Conservation (phyloP, 2,113 vertebrate species). For the Sisor rabdophorus region DNA sequence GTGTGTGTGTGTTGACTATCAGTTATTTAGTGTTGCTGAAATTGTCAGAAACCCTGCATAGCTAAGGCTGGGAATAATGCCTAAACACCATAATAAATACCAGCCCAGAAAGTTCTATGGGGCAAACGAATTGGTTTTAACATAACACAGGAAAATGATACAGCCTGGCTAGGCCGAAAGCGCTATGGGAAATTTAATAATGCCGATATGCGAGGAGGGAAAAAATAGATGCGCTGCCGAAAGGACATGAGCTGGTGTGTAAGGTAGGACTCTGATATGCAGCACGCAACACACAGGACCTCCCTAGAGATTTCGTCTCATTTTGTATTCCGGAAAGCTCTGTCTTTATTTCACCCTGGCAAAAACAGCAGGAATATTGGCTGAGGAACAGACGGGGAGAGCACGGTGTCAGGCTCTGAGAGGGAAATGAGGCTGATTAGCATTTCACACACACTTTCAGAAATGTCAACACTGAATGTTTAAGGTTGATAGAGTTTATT, state of each 20-base stretch:
- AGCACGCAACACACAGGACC: not conserved
- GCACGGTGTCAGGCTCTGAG: constrained; percentile 36
- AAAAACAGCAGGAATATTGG: constrained; percentile 56
- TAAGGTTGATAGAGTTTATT: constrained; percentile 5
- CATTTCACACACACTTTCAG: constrained; percentile 33
- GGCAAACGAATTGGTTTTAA: constrained; percentile 9
- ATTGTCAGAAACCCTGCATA: not conserved
- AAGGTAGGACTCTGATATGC: constrained; percentile 7
- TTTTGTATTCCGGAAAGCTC: constrained; percentile 60
- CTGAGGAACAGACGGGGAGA: constrained; percentile 55
- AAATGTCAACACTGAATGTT: constrained; percentile 17
- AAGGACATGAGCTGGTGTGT: constrained; percentile 4
- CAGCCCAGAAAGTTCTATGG: constrained; percentile 27
- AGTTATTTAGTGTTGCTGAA: not conserved
- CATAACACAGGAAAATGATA: constrained; percentile 2
- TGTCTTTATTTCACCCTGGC: constrained; percentile 44
- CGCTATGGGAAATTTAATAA: constrained; percentile 29
- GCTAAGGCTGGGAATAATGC: constrained; percentile 2
- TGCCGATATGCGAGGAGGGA: not conserved
- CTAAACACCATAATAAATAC: not conserved
- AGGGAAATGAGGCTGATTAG: constrained; percentile 48
- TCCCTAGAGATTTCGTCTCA: constrained; percentile 29
- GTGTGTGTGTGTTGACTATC: not conserved
- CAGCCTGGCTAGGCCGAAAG: not conserved
- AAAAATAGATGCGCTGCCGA: constrained; percentile 23